Evolutionary conservation across 2,888 invertebrate genomes (phyloP), one percentile per base, ranked within the genome.

Genomic region (Sinohyriopsis cumingii): DNA sequence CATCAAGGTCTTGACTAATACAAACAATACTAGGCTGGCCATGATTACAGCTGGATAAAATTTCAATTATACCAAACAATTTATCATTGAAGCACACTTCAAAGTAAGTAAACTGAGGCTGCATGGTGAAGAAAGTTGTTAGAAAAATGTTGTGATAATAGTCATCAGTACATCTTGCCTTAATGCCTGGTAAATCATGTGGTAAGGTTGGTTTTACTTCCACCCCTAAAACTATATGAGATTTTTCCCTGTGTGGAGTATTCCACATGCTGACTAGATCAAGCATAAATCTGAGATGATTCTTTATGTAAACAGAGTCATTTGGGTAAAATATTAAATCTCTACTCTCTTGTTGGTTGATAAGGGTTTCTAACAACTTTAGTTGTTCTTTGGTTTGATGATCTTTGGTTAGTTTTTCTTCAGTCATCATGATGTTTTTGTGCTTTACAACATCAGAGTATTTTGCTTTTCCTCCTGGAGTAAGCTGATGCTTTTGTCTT

Each of bases 231-330:
- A 77, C 66, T 57, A 77, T 73, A 54, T 67, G 65, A 12, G 71
- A 68, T 1, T 25, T 53, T 6, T 56, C 22, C 53, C 69, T 45
- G 12, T 57, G 45, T 0, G 75, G 73, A 12, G 73, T 77, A 63
- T 77, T 77, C 77, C 77, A 77, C 59, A 75, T 25, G 25, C 75
- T 75, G 0, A 72, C 75, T 9, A 75, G 28, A 54, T 77, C 77
- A 2, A 64, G 54, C 24, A 68, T 68, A 20, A 73, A 69, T 54
- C 62, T 56, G 6, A 56, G 59, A 5, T 59, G 67, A 64, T 73
- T 33, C 2, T 64, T 55, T 12, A 12, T 53, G 24, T 71, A 75
- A 18, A 62, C 33, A 25, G 33, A 22, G 3, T 25, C 57, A 25
- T 67, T 60, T 45, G 65, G 63, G 18, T 67, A 62, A 55, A 76